phyloP scores from a whole-genome alignment of 2,797 vertebrate genomes.

The Enteromius unitaeniatus region DNA sequence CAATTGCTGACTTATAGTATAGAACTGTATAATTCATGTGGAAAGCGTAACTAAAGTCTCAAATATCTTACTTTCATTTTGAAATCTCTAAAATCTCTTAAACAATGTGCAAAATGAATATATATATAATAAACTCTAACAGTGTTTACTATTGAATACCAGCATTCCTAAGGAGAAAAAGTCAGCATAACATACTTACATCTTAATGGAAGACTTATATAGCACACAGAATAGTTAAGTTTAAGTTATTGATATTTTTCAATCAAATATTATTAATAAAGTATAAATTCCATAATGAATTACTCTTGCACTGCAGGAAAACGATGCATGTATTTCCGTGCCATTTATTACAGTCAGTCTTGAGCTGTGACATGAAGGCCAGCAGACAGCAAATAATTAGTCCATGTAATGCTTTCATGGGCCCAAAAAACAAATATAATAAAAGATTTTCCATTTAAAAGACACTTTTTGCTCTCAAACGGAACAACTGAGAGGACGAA shows the following conservation, averaged over 20 bases:
- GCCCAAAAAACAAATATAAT: slow-evolving; percentile 10
- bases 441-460: neutral
- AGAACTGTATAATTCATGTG: neutral
- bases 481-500: neutral
- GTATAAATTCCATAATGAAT: neutral
- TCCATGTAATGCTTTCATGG: neutral
- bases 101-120: neutral
- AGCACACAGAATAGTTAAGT: neutral
- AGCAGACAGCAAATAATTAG: neutral
- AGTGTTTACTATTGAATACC: neutral
- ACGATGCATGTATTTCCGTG: neutral
- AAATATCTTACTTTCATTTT: neutral
- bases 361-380: neutral
- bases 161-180: neutral
- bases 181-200: neutral
- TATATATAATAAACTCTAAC: neutral
- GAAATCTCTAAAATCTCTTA: slow-evolving; percentile 6
- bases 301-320: neutral
- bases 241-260: neutral
- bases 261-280: neutral
- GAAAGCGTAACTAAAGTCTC: neutral
- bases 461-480: neutral
- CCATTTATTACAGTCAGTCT: neutral
- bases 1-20: neutral
- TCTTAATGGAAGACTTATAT: neutral